Evolutionary conservation across 2,113 vertebrate species (phyloP), one percentile per base, ranked within the genome.

Genomic region (Zootoca vivipara): DNA sequence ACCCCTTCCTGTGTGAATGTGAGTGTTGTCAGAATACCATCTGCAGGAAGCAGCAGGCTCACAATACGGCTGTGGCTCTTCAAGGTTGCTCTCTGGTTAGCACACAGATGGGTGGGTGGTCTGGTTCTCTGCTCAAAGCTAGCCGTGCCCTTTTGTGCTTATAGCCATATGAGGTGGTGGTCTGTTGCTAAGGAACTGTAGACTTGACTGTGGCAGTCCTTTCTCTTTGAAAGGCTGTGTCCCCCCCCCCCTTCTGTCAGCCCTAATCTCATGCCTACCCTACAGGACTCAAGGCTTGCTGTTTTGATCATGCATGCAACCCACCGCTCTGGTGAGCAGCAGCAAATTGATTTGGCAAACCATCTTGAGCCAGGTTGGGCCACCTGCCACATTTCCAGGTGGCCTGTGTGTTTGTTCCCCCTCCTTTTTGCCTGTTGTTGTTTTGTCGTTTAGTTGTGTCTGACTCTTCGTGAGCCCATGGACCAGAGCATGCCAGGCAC

Each of bases 171-270:
- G 24, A 24, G 38, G 58, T 33, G 33, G n/a, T 38, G 46, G 46
- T 58, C 82, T 83, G 86, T 93, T 90, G 92, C 88, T 78, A 67
- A 83, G 90, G 86, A 83, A 90, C 91, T 85, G 89, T 0, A 0
- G 24, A n/a, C 35, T 75, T 85, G 80, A 72, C 69, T 80, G 73
- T 87, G 85, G 73, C 87, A 85, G 84, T 56, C 10, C 30, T 46
- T 58, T 62, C 9, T 46, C 16, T 77, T 15, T 40, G 46, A 40
- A 40, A 64, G 16, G 82, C n/a, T 13, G 4, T 30, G 1, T 33
- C n/a, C n/a, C n/a, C 30, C 4, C 6, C 24, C 24, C 10, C 10
- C 2, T 35, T 46, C 46, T 52, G 46, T 52, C 46, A 52, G 12
- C 46, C 10, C 10, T 38, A 2, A 20, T 33, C 26, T 56, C n/a